Conservation (phyloP, 2,113 vertebrate species). For the Neolamprologus devosi region DNA sequence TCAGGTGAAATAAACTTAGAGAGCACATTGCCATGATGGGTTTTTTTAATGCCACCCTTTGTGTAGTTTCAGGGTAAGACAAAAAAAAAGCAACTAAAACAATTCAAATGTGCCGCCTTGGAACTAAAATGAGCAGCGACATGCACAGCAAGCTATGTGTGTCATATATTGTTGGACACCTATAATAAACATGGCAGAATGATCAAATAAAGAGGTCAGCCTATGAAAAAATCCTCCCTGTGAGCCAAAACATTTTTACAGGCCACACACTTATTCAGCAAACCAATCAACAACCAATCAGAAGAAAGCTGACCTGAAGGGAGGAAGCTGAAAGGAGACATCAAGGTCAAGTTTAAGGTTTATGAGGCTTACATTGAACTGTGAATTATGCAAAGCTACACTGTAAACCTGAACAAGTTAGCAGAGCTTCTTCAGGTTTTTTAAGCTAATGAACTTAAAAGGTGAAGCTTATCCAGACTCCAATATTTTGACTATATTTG, state of each 20-base stretch:
- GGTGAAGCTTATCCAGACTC: neutral
- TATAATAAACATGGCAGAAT: neutral
- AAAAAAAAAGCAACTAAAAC: neutral
- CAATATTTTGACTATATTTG: neutral
- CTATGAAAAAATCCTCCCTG: neutral
- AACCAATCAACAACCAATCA: neutral
- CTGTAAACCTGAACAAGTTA: neutral
- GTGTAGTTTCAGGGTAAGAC: neutral
- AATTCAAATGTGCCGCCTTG: neutral
- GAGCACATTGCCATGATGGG: neutral
- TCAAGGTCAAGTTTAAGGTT: neutral
- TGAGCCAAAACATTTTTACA: neutral
- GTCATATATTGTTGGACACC: neutral
- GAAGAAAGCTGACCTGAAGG: neutral
- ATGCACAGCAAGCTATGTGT: neutral
- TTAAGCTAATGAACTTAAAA: neutral
- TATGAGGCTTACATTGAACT: neutral
- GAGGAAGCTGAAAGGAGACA: neutral
- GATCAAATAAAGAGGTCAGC: neutral
- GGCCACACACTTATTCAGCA: neutral
- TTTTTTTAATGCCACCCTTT: neutral
- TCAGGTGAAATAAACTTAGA: neutral
- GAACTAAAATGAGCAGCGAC: neutral
- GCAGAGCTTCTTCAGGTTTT: neutral
- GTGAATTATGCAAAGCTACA: neutral